These are phyloP conservation scores for Falco rusticolus DNA, from an alignment of 2,797 vertebrate species.

Conservation along the genomic window DNA sequence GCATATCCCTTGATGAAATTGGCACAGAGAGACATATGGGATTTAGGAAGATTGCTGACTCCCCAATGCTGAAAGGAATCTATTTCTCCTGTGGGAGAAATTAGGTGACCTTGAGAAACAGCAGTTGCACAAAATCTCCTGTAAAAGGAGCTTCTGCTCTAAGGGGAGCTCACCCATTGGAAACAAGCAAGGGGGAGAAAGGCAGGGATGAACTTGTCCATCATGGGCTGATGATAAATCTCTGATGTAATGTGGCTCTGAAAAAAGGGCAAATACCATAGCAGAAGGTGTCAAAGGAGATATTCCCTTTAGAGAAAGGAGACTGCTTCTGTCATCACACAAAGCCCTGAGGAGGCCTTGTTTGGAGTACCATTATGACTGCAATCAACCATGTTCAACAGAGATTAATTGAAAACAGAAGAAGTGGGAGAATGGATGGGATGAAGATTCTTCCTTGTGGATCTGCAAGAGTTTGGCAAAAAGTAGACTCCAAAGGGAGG, in stretches of 20 bases:
- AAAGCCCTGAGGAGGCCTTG: not conserved
- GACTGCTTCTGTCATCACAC: not conserved
- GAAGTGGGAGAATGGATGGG: not conserved
- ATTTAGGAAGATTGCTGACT: slow-evolving; percentile 8
- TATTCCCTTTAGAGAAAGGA: not conserved
- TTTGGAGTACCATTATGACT: not conserved
- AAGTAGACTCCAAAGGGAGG: not conserved
- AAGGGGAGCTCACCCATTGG: not conserved
- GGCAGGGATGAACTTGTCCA: not conserved
- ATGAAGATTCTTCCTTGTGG: not conserved
- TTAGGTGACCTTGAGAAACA: slow-evolving; percentile 31
- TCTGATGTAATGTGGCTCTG: not conserved
- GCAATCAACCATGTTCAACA: not conserved
- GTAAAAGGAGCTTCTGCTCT: not conserved
- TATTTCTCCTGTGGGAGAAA: slow-evolving; percentile 12
- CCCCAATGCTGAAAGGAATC: slow-evolving; percentile 12
- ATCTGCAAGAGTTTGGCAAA: not conserved
- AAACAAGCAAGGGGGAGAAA: not conserved
- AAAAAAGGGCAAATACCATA: not conserved
- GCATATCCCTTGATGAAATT: not conserved
- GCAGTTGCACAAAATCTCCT: not conserved
- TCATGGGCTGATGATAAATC: not conserved
- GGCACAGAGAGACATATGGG: not conserved
- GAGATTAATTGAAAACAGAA: not conserved
- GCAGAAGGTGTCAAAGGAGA: not conserved